Percentiles rank a stretch among this genome's conserved stretches.
These are phyloP conservation scores for Lipotes vexillifer DNA, from an alignment of 2,113 vertebrate genomes.

Conservation along the genomic window DNA sequence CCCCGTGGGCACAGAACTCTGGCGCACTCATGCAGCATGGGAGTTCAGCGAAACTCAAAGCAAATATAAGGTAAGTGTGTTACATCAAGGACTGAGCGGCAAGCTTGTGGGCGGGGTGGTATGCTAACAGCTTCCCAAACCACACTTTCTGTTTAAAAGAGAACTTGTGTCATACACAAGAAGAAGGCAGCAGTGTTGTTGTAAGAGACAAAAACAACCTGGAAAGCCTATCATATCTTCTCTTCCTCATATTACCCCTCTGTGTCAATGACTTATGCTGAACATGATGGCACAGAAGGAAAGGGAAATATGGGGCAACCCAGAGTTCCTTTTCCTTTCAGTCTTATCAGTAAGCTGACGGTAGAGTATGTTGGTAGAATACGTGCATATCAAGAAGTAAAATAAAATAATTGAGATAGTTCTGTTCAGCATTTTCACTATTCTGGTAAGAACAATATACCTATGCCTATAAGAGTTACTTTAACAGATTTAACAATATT, in stretches of 20 bases:
- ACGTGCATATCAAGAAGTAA: background rate
- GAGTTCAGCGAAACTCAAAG: background rate
- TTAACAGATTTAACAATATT: slow-evolving; percentile 13
- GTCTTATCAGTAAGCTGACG: background rate
- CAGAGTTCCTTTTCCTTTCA: background rate
- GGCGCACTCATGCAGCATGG: background rate
- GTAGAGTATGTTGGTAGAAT: background rate
- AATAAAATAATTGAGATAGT: background rate
- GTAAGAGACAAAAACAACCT: background rate
- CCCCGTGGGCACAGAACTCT: background rate
- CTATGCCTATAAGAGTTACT: background rate
- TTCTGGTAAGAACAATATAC: background rate
- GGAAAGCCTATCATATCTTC: background rate
- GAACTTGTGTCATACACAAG: background rate
- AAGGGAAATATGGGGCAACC: background rate
- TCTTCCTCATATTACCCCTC: background rate
- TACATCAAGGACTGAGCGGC: background rate
- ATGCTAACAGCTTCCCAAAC: background rate
- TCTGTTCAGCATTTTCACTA: background rate
- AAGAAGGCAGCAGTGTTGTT: background rate
- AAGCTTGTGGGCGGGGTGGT: background rate
- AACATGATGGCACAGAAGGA: background rate
- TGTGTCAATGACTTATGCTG: background rate
- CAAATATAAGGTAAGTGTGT: background rate
- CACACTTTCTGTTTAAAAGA: background rate